These are phyloP conservation scores for Remorina albescens DNA, from an alignment of 2,797 vertebrate species.

Conservation along the genomic window DNA sequence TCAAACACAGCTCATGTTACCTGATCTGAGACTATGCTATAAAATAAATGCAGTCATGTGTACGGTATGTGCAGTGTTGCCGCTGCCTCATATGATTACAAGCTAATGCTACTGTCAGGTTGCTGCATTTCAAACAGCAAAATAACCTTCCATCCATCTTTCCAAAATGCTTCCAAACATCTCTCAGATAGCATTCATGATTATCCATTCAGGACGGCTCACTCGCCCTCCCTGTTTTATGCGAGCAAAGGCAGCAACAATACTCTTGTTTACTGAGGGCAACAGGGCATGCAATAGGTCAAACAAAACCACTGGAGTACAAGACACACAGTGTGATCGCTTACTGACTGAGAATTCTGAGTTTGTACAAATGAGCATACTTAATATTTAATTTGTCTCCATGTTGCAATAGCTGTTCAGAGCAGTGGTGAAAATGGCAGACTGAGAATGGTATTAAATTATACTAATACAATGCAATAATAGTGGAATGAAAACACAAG, in stretches of 20 bases:
- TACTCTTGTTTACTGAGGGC: conserved; percentile 4
- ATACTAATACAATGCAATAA: neutral
- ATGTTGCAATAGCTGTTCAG: neutral
- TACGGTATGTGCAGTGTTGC: conserved; percentile 1
- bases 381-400: neutral
- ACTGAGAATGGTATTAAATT: neutral
- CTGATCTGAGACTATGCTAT: neutral
- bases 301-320: neutral
- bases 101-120: neutral
- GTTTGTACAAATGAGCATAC: neutral
- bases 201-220: conserved; percentile 9
- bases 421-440: neutral
- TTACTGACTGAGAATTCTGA: conserved; percentile 1
- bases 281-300: neutral
- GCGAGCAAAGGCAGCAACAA: neutral
- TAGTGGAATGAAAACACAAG: neutral
- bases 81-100: conserved; percentile 8
- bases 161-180: neutral
- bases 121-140: conserved; percentile 16
- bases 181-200: conserved; percentile 8
- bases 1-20: neutral
- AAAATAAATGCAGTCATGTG: conserved; percentile 6
- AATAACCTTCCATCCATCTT: neutral
- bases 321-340: neutral
- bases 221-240: neutral